Conservation (phyloP, 1,140 invertebrate species). For the Trichonephila clavata region DNA sequence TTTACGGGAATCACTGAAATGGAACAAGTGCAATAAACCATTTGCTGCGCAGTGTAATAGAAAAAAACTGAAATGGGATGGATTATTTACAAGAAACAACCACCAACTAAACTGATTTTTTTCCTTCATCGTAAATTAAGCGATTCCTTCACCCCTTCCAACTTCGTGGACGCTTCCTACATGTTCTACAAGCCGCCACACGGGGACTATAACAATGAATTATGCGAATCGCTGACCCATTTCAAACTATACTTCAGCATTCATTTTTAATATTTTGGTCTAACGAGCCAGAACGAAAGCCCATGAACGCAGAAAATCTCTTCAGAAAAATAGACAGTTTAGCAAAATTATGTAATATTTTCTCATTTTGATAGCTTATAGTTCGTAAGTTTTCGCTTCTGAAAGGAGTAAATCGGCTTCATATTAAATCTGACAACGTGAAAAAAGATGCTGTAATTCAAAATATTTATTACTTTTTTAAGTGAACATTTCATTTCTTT, state of each 20-base stretch:
- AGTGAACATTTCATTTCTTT: too few species aligned
- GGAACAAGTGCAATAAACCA: too few species aligned
- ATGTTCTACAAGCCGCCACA: conserved; percentile 12
- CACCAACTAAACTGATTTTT: neutral
- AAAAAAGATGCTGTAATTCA: too few species aligned
- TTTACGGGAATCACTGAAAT: too few species aligned
- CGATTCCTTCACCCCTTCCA: neutral
- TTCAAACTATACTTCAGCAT: conserved; percentile 62
- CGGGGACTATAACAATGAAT: conserved; percentile 58
- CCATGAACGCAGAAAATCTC: conserved; percentile 4
- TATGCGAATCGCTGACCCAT: conserved; percentile 73
- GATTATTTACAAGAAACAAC: conserved; percentile 12
- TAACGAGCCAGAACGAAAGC: conserved; percentile 36
- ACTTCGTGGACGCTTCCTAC: neutral
- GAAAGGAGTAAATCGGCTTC: too few species aligned
- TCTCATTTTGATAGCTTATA: too few species aligned
- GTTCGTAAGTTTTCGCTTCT: too few species aligned
- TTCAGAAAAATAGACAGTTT: neutral
- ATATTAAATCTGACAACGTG: too few species aligned
- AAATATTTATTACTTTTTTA: too few species aligned
- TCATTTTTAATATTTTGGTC: conserved; percentile 20
- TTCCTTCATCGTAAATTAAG: conserved; percentile 21
- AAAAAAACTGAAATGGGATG: neutral
- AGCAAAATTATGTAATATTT: too few species aligned
- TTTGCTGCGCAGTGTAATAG: neutral